Conservation (phyloP, 2,113 vertebrate genomes). For the Burhinus bistriatus region DNA sequence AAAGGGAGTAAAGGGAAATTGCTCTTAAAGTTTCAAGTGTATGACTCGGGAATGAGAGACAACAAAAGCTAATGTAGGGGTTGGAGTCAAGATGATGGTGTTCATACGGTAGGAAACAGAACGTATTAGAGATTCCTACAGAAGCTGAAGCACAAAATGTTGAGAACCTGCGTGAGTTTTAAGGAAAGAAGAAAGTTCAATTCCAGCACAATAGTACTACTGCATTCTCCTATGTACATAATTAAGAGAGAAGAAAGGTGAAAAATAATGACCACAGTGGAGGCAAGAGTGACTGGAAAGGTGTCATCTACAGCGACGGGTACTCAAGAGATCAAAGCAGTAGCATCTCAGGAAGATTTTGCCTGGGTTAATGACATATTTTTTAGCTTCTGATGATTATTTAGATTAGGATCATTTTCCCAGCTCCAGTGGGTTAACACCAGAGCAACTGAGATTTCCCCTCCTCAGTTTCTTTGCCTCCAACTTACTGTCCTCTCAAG, state of each 20-base stretch:
- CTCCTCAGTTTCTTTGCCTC: not conserved
- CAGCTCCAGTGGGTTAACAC: not conserved
- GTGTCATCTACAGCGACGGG: not conserved
- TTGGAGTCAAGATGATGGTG: not conserved
- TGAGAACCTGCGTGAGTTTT: not conserved
- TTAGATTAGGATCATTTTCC: not conserved
- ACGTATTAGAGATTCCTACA: not conserved
- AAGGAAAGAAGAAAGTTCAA: not conserved
- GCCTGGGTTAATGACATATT: not conserved
- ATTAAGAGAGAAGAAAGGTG: not conserved
- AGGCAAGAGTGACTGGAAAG: not conserved
- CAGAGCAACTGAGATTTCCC: not conserved
- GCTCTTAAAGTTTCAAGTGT: not conserved
- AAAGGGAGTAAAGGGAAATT: not conserved
- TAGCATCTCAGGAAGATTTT: not conserved
- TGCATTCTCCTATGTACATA: not conserved
- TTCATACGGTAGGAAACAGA: not conserved
- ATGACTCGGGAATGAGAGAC: accelerated
- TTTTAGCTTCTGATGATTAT: not conserved
- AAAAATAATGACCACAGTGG: not conserved
- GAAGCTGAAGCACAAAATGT: not conserved
- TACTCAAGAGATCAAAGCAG: not conserved
- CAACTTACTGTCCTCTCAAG: not conserved
- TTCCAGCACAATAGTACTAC: not conserved
- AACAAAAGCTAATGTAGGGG: not conserved